Evolutionary conservation across 2,888 invertebrate genomes (phyloP).

Genomic region (Creontiades dilutus): DNA sequence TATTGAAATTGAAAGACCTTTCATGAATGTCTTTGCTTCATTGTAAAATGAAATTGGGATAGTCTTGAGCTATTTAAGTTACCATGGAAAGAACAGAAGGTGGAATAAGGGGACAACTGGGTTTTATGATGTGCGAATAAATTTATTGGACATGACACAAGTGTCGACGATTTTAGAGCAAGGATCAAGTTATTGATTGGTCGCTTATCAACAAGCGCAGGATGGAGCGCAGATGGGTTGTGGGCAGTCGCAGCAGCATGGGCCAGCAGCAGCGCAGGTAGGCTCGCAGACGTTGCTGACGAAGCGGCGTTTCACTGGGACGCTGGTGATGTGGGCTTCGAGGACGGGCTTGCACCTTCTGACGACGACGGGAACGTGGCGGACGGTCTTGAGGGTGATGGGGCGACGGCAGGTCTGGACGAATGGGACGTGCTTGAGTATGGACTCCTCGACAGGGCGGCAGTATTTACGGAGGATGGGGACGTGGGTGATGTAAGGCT

Average conservation of each 20-base stretch:
- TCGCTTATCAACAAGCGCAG: slow-evolving; percentile 45
- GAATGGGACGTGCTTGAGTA: slow-evolving; percentile 72
- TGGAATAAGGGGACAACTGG: neutral
- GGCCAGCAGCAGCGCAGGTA: slow-evolving; percentile 53
- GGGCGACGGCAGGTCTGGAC: slow-evolving; percentile 71
- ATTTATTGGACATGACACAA: neutral
- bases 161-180: neutral
- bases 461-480: slow-evolving; percentile 70
- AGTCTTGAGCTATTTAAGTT: too few species aligned
- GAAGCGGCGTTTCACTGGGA: slow-evolving; percentile 62
- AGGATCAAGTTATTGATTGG: neutral
- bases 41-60: too few species aligned
- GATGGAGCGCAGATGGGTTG: slow-evolving; percentile 50
- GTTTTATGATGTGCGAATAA: slow-evolving; percentile 6
- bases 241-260: slow-evolving; percentile 63
- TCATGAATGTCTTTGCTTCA: too few species aligned
- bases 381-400: slow-evolving; percentile 67
- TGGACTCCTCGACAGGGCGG: slow-evolving; percentile 73
- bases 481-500: slow-evolving; percentile 73
- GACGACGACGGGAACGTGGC: slow-evolving; percentile 72
- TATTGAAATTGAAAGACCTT: too few species aligned
- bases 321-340: slow-evolving; percentile 67
- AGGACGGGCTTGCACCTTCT: slow-evolving; percentile 71
- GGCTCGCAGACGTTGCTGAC: slow-evolving; percentile 61
- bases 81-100: neutral